Evolutionary conservation across 2,888 invertebrate species (phyloP).

Genomic region (Rugalucina vietnamica): DNA sequence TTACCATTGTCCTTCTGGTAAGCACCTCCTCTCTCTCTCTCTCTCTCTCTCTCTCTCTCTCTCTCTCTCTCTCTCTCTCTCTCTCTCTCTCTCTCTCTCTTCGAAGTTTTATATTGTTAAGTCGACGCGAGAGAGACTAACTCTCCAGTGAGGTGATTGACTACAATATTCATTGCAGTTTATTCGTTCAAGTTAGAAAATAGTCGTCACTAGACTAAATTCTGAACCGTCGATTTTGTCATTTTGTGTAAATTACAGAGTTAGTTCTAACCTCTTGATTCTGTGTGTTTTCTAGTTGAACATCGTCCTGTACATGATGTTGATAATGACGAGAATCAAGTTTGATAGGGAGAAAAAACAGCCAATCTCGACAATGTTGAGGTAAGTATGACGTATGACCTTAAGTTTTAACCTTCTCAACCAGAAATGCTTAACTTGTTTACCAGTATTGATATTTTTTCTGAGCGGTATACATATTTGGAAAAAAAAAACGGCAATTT

Average conservation of each 20-base stretch:
- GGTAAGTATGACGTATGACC: slow-evolving; percentile 28
- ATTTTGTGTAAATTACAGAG: neutral
- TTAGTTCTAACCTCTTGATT: neutral
- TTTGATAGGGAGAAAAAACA: slow-evolving; percentile 33
- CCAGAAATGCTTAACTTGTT: too few species aligned
- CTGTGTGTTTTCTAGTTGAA: slow-evolving; percentile 31
- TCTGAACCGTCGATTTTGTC: too few species aligned
- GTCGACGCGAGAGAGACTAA: neutral
- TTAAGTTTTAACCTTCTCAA: too few species aligned
- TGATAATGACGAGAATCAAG: slow-evolving; percentile 25
- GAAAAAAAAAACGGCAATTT: too few species aligned
- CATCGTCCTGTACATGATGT: slow-evolving; percentile 25
- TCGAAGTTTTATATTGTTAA: neutral
- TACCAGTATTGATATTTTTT: too few species aligned
- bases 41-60: neutral
- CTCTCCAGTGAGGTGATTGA: too few species aligned
- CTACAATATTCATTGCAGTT: too few species aligned
- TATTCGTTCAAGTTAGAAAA: too few species aligned
- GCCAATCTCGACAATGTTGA: slow-evolving; percentile 2
- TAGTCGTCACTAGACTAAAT: too few species aligned
- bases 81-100: too few species aligned
- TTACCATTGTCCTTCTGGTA: slow-evolving; percentile 36
- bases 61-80: slow-evolving; percentile 8
- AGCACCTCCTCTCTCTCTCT: slow-evolving; percentile 4
- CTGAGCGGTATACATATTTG: too few species aligned